Base-by-base conservation (phyloP, 1,140 invertebrate genomes). In the Pissodes strobi region DNA sequence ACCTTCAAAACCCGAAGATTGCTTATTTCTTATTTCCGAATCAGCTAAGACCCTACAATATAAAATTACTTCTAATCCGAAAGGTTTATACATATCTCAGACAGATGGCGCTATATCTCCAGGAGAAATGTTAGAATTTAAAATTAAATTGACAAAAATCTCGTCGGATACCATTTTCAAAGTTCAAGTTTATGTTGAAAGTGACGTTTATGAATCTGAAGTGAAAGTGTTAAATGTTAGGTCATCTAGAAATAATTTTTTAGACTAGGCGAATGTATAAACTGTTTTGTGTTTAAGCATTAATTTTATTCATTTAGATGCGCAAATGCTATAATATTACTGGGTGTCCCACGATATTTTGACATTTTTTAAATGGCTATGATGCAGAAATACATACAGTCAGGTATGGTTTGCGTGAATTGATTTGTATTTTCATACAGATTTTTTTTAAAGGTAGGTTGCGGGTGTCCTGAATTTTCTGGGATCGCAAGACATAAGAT, bases 181-280 rank as follows among this genome's bases (percentile, higher is more conserved):
- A 51, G 58, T 73, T 18, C 52, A 27, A 9, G 58, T 72, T 39
- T 59, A 67, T 51, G 58, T 73, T 30, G 72, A 69, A 37, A 66
- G 65, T 58, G 68, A 70, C 1, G 53, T 67, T 30, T 70, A 70
- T 19, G 57, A 69, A 43, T 45, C 58, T 34, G 59, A 63, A 49
- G 69, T 73, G 22, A 73, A 70, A 66, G 25, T 64, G 12, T 45
- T 64, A 15, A 30, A 18, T 10, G 25, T 56, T 34, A 48, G 23
- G n/a, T 34, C 23, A 2, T 12, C 19, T 2, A 18, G 23, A 17
- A 49, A 43, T n/a, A 27, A 17, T 55, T 64, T 64, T 64, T 64
- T 64, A 64, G 61, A 56, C 12, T 55, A 48, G 23, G 39, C 9
- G 13, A 25, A 6, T 56, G 49, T 21, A 21, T 49, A 3, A 56